phyloP scores from a whole-genome alignment of 2,888 invertebrate genomes.

The Dioctria linearis region DNA sequence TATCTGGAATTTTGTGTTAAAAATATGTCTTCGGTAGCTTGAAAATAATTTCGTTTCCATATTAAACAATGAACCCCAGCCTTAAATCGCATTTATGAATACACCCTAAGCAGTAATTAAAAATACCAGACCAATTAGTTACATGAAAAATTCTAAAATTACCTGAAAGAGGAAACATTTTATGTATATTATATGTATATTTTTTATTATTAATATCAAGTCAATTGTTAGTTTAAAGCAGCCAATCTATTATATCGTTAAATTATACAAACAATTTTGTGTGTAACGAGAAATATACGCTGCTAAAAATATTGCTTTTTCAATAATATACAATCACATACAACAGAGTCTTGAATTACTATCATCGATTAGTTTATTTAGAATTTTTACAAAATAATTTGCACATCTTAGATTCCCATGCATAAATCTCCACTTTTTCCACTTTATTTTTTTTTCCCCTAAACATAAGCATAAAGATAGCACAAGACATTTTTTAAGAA shows the following conservation, averaged over 20 bases:
- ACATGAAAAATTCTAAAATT: background rate
- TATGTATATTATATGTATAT: background rate
- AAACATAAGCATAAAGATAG: background rate
- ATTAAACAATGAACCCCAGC: no score
- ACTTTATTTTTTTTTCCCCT: no score
- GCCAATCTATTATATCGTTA: no score
- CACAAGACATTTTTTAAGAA: background rate
- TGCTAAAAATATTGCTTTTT: background rate
- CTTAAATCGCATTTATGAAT: no score
- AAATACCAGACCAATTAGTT: no score
- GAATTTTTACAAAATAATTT: slow-evolving; percentile 5
- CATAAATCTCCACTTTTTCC: slow-evolving; percentile 11
- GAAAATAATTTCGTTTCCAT: no score
- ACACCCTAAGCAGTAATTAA: no score
- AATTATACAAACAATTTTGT: background rate
- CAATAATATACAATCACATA: background rate
- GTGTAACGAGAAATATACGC: background rate
- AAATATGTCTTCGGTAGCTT: no score
- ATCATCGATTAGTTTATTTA: slow-evolving; percentile 4
- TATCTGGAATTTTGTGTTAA: no score
- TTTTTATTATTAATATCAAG: no score
- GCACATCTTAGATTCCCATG: background rate
- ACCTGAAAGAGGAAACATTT: background rate
- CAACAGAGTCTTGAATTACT: background rate
- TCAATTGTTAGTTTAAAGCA: no score